Evolutionary conservation across 2,113 vertebrate species (phyloP).

Genomic region (Elephas maximus): DNA sequence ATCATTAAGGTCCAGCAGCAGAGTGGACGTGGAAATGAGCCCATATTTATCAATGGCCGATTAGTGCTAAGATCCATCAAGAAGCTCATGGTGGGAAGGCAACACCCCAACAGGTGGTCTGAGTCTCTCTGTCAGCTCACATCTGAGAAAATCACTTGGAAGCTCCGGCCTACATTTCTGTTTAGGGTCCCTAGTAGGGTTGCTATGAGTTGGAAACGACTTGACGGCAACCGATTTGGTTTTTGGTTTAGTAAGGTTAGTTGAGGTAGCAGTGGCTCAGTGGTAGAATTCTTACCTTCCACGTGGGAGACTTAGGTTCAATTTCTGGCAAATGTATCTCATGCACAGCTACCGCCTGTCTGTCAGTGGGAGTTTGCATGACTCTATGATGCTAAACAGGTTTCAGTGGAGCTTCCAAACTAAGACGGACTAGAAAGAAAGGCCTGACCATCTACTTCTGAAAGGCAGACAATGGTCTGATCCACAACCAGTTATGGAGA

Average conservation of each 20-base stretch:
- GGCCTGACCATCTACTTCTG: not conserved
- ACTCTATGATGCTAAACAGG: not conserved
- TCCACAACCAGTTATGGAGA: not conserved
- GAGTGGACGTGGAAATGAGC: conserved; percentile 51
- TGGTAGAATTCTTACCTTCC: not conserved
- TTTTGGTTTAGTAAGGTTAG: not conserved
- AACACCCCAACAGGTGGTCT: not conserved
- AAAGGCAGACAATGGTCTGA: not conserved
- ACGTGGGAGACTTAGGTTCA: not conserved
- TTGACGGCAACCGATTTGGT: too few relatives aligned
- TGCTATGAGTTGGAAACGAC: too few relatives aligned
- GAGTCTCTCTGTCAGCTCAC: not conserved
- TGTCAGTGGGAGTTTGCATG: not conserved
- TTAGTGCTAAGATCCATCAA: conserved; percentile 48
- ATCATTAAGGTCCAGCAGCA: conserved; percentile 51
- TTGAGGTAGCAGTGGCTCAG: not conserved
- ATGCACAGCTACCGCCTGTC: not conserved
- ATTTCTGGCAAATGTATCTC: not conserved
- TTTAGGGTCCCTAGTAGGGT: not conserved
- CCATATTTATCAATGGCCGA: not conserved
- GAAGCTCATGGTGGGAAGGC: not conserved
- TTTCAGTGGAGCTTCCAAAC: not conserved
- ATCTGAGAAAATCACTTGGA: not conserved
- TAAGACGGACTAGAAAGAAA: not conserved
- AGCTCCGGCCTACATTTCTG: not conserved